Base-by-base conservation (phyloP, 1,140 invertebrate genomes). In the Neodiprion virginianus region DNA sequence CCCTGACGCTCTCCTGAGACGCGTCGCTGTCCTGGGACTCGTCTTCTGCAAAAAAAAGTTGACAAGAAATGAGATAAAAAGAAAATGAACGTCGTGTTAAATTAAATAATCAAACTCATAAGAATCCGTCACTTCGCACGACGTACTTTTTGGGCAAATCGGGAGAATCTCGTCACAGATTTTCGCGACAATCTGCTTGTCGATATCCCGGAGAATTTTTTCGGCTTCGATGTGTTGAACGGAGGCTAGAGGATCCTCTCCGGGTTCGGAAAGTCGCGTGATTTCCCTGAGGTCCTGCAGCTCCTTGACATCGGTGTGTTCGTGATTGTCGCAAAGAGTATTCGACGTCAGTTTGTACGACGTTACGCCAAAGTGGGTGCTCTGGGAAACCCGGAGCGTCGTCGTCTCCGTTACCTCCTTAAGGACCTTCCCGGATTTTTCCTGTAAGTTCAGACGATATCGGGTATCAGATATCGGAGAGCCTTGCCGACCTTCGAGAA, bases 381-480 rank as follows among this genome's bases (percentile, higher is more conserved):
- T 85, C 68, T 91, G 90, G 1, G 90, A 89, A 0, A 92, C 88
- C 66, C 89, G 87, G 10, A 91, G 78, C 70, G 89, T 90, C 48
- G 90, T 91, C 12, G 90, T 91, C 81, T 91, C 90, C 0, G 88
- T 91, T 0, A 91, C 88, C 83, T 91, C 90, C 71, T 87, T 88
- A 0, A 89, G 85, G 4, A 91, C 85, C 74, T 88, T 91, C 7
- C 85, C 86, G 21, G 83, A 79, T 48, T 77, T 82, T 71, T 86
- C 86, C 88, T 89, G 71, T 40, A 78, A 79, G 74, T 40, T 40
- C 5, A 40, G 1, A 40, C 28, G 28, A 40, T 40, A 40, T 40
- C 28, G 28, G 28, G 28, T 40, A 40, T 40, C 28, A 40, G 28
- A 40, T 40, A 40, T 40, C 28, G 28, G 2, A 40, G 28, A 40